phyloP scores from a whole-genome alignment of 2,888 invertebrate species.

The Cosmia trapezina region DNA sequence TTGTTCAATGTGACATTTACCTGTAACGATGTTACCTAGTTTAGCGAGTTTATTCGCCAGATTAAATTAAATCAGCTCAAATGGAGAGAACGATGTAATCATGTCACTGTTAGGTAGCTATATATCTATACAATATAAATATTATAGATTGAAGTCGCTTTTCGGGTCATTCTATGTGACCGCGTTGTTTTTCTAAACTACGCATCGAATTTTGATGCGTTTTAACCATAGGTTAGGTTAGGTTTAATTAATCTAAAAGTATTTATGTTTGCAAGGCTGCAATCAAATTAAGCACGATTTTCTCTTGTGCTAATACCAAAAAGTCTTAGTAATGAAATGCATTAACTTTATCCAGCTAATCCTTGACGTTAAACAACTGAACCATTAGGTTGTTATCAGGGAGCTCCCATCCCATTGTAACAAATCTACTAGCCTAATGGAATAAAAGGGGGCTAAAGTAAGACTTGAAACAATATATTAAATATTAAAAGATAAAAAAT shows the following conservation, averaged over 20 bases:
- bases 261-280: background rate
- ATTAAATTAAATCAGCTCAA: slow-evolving; percentile 34
- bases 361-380: slow-evolving; percentile 17
- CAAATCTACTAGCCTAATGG: too few species aligned
- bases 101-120: background rate
- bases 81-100: background rate
- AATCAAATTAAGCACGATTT: slow-evolving; percentile 20
- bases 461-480: too few species aligned
- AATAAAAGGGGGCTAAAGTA: too few species aligned
- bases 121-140: too few species aligned
- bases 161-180: background rate
- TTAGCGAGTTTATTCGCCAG: slow-evolving; percentile 22
- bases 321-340: slow-evolving; percentile 6
- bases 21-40: slow-evolving; percentile 32
- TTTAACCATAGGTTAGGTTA: background rate
- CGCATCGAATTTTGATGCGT: background rate
- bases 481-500: too few species aligned
- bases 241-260: background rate
- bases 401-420: slow-evolving; percentile 20
- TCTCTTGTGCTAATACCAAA: background rate
- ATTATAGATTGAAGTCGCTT: background rate
- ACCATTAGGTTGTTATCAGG: slow-evolving; percentile 43
- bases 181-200: background rate
- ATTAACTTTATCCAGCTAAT: slow-evolving; percentile 10
- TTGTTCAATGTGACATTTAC: slow-evolving; percentile 46